phyloP scores from a whole-genome alignment of 2,113 vertebrate genomes.

The Trichomycterus rosablanca region DNA sequence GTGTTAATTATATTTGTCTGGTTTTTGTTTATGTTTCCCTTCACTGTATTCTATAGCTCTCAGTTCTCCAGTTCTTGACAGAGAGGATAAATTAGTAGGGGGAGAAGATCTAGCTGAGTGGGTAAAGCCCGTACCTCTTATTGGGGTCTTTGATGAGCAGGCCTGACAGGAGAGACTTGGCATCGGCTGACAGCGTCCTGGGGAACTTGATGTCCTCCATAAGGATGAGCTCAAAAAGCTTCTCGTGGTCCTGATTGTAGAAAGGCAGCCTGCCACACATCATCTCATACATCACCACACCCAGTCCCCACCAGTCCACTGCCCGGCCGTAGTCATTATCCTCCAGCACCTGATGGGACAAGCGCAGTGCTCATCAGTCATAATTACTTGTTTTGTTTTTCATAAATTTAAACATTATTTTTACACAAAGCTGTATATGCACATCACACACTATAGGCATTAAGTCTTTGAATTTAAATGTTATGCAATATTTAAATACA shows the following conservation, averaged over 20 bases:
- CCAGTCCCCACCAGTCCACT: slow-evolving; percentile 97
- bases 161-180: slow-evolving; percentile 93
- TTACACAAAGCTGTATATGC: too few species aligned
- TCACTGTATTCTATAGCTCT: too few species aligned
- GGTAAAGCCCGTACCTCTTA: slow-evolving; percentile 72
- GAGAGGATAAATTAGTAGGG: too few species aligned
- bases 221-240: slow-evolving; percentile 93
- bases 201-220: slow-evolving; percentile 99
- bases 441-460: too few species aligned
- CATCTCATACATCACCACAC: slow-evolving; percentile 97
- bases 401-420: too few species aligned
- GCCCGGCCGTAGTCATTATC: slow-evolving; percentile 95
- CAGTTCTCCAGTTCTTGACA: too few species aligned
- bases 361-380: not conserved
- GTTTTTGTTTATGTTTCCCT: too few species aligned
- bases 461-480: too few species aligned
- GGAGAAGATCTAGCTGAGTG: not conserved
- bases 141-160: slow-evolving; percentile 98
- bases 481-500: too few species aligned
- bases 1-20: too few species aligned
- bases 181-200: slow-evolving; percentile 87
- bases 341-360: slow-evolving; percentile 79
- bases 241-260: slow-evolving; percentile 98
- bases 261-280: slow-evolving; percentile 95
- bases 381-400: too few species aligned